Percentiles rank a stretch among this genome's conserved stretches.
Conservation (phyloP, 2,113 vertebrate species). For the Chlorocebus sabaeus region DNA sequence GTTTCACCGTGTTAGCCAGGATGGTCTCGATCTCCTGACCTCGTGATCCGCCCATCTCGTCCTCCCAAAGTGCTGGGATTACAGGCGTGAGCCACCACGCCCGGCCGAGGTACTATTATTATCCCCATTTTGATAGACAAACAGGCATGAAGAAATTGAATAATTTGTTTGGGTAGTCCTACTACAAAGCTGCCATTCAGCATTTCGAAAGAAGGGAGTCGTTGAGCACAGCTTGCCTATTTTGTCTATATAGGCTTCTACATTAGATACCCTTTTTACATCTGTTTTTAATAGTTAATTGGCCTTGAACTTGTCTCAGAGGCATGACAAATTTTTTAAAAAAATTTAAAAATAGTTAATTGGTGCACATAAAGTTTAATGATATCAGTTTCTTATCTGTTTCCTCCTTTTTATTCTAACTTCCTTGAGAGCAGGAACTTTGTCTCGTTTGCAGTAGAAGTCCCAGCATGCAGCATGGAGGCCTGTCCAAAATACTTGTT, state of each 20-base stretch:
- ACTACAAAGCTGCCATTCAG: neutral
- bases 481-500: neutral
- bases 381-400: neutral
- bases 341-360: neutral
- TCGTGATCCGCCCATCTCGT: too few relatives aligned
- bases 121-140: neutral
- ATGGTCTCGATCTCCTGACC: too few relatives aligned
- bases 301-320: too few relatives aligned
- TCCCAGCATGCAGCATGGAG: neutral
- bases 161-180: neutral
- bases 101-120: neutral
- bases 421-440: neutral
- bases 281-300: neutral
- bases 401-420: neutral
- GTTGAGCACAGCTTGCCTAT: neutral
- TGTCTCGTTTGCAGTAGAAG: neutral
- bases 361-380: neutral
- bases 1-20: too few relatives aligned
- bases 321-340: too few relatives aligned
- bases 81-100: too few relatives aligned
- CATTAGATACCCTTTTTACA: neutral
- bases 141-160: neutral
- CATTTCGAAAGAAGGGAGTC: neutral
- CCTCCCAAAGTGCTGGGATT: too few relatives aligned
- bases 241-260: neutral